Percentiles rank a stretch among this genome's conserved stretches.
These are phyloP conservation scores for Etheostoma perlongum DNA, from an alignment of 2,797 vertebrate species.

Conservation along the genomic window DNA sequence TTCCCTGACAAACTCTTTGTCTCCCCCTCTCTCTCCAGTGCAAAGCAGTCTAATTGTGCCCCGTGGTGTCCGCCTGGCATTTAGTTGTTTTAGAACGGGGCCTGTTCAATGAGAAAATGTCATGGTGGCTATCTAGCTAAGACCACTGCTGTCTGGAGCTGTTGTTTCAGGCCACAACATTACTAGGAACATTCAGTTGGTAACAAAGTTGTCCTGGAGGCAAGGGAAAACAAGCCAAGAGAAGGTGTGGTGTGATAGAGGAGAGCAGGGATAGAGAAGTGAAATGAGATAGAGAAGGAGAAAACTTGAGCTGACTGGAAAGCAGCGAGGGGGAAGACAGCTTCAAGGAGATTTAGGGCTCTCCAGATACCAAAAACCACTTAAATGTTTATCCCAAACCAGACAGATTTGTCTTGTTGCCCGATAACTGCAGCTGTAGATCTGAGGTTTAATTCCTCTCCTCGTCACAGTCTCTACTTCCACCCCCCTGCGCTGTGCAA, in stretches of 20 bases:
- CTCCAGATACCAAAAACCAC: slow-evolving; percentile 32
- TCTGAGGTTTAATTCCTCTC: slow-evolving; percentile 31
- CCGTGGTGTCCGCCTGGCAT: slow-evolving; percentile 78
- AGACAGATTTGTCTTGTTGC: slow-evolving; percentile 59
- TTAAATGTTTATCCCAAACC: slow-evolving; percentile 52
- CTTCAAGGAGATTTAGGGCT: slow-evolving; percentile 52
- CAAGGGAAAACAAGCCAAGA: slow-evolving; percentile 30
- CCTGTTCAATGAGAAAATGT: slow-evolving; percentile 76
- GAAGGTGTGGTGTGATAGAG: slow-evolving; percentile 16
- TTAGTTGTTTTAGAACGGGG: slow-evolving; percentile 63
- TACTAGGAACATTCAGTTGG: slow-evolving; percentile 38
- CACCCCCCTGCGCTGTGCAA: background rate
- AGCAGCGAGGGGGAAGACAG: slow-evolving; percentile 8
- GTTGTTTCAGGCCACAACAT: slow-evolving; percentile 55
- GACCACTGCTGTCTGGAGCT: slow-evolving; percentile 45
- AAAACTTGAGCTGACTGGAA: slow-evolving; percentile 14
- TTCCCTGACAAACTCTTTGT: too few relatives aligned
- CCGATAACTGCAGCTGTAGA: slow-evolving; percentile 18
- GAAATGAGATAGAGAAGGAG: slow-evolving; percentile 29
- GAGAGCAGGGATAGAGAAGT: slow-evolving; percentile 12
- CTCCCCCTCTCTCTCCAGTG: slow-evolving; percentile 33
- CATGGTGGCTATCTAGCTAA: slow-evolving; percentile 56
- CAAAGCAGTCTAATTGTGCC: slow-evolving; percentile 80
- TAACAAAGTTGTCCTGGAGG: slow-evolving; percentile 44
- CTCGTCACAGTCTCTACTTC: slow-evolving; percentile 6